These are phyloP conservation scores for Tetropium fuscum DNA, from an alignment of 2,888 invertebrate genomes.

Conservation along the genomic window DNA sequence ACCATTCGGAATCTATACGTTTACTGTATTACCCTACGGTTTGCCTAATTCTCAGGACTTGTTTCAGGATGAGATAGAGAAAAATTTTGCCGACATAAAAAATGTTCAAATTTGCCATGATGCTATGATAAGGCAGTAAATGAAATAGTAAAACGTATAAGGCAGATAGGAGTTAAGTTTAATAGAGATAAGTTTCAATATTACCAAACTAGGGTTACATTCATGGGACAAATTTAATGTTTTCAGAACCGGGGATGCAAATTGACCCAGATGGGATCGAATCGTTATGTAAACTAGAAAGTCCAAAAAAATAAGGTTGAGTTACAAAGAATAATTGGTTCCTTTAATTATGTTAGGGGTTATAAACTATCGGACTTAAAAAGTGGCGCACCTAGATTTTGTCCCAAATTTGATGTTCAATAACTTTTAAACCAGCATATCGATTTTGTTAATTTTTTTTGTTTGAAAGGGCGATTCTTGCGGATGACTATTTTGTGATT, in stretches of 20 bases:
- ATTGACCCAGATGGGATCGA: slow-evolving; percentile 20
- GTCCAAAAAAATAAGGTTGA: slow-evolving; percentile 10
- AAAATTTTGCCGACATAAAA: slow-evolving; percentile 36
- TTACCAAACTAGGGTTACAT: slow-evolving; percentile 32
- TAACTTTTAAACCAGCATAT: too few relatives aligned
- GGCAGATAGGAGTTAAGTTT: slow-evolving; percentile 33
- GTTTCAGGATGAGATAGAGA: slow-evolving; percentile 38
- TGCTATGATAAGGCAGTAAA: slow-evolving; percentile 38
- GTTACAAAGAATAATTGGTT: slow-evolving; percentile 27
- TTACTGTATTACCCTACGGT: slow-evolving; percentile 36
- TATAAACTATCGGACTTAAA: too few relatives aligned
- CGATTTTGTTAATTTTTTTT: too few relatives aligned
- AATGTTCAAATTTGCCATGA: slow-evolving; percentile 36
- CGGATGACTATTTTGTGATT: too few relatives aligned
- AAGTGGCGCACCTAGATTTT: too few relatives aligned
- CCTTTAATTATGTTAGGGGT: slow-evolving; percentile 34
- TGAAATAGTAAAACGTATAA: slow-evolving; percentile 32
- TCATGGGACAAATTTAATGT: slow-evolving; percentile 27
- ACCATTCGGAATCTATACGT: slow-evolving; percentile 37
- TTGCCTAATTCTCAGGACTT: slow-evolving; percentile 42
- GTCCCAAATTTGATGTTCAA: too few relatives aligned
- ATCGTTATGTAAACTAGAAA: slow-evolving; percentile 8
- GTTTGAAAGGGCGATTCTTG: too few relatives aligned
- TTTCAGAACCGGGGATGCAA: neutral
- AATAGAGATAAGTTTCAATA: slow-evolving; percentile 41